Base-by-base conservation (phyloP, 2,113 vertebrate genomes). In the Oplegnathus fasciatus region DNA sequence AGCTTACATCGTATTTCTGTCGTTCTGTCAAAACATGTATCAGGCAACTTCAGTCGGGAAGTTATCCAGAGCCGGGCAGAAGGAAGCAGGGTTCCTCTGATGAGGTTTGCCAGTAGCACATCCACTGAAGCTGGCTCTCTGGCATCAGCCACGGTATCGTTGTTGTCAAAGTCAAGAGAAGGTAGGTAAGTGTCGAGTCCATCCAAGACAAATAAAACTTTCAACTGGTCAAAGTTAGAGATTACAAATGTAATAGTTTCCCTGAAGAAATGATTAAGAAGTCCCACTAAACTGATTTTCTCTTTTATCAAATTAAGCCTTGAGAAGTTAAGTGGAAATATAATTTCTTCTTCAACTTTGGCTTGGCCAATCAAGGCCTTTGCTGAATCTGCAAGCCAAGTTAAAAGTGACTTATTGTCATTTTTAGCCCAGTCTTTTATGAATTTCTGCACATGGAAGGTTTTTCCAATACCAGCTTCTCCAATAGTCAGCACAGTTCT, bases 1-100 rank as follows among this genome's bases (percentile, higher is more conserved):
- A 15, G 0, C 68, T 89, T 86, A 92, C 91, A 26, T 89, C 4
- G 78, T 84, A 90, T 91, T 2, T 91, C 78, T 75, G 89, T 91
- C 28, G 3, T 40, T 30, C 67, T 91, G 68, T 84, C 0, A 9
- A 0, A 22, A 4, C 34, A 3, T 37, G 34, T n/a, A n/a, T n/a
- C n/a, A n/a, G n/a, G n/a, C n/a, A n/a, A 37, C 34, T 37, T 37
- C 32, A 70, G 62, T 78, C 3, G n/a, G 20, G 85, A 90, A 26
- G 71, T 89, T 42, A 92, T 90, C 91, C 89, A 90, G 61, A 92
- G 20, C 17, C 1, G 0, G 26, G 91, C 88, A 32, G 80, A 80
- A 32, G 91, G 91, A 66, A 92, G 71, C 71, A 92, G 85, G 37
- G 55, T 54, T 62, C 87, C 87, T 69, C 32, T 80, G 78, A 92